These are phyloP conservation scores for Cybosia mesomella DNA, from an alignment of 2,888 invertebrate genomes.

Conservation along the genomic window DNA sequence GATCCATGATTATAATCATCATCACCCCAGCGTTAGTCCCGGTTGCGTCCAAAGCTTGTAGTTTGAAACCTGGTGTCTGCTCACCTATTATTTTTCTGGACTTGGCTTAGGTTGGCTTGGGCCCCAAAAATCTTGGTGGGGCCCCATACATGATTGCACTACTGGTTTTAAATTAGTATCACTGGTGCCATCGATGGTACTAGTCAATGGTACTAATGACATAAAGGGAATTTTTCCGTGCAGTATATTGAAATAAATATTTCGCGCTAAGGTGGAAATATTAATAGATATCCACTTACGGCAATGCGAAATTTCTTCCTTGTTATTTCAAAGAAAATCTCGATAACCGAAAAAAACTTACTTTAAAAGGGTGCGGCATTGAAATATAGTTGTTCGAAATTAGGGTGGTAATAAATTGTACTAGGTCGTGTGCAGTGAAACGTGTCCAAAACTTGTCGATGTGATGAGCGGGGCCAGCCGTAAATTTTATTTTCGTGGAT, in stretches of 20 bases:
- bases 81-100: no score
- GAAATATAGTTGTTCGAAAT: conserved; percentile 20
- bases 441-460: conserved; percentile 33
- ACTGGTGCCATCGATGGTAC: neutral
- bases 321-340: conserved; percentile 32
- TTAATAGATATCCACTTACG: conserved; percentile 29
- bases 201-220: neutral
- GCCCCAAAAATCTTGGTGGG: no score
- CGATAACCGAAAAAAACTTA: conserved; percentile 3
- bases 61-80: no score
- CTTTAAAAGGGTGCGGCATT: neutral
- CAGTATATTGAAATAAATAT: conserved; percentile 9
- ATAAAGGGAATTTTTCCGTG: neutral
- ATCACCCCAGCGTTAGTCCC: no score
- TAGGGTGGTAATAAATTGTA: conserved; percentile 30
- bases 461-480: conserved; percentile 27
- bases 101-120: no score
- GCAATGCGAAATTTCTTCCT: conserved; percentile 35
- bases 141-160: no score
- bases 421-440: conserved; percentile 21
- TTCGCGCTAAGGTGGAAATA: conserved; percentile 12
- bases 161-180: no score
- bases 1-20: no score
- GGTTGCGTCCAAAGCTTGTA: neutral
- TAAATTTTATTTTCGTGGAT: conserved; percentile 41